These are phyloP conservation scores for Saturnia pavonia DNA, from an alignment of 2,888 invertebrate species.

Conservation along the genomic window DNA sequence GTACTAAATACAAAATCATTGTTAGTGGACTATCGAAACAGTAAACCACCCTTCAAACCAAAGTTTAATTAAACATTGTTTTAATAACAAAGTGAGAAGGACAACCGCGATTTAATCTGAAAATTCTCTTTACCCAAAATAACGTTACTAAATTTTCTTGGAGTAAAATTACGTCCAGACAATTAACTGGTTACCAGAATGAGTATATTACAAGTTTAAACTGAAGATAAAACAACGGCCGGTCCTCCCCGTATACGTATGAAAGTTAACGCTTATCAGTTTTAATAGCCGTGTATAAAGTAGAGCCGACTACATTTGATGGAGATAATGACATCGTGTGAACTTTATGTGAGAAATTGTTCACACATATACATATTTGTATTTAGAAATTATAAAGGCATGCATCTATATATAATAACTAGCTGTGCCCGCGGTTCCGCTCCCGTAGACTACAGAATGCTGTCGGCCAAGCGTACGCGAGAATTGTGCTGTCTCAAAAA, in stretches of 20 bases:
- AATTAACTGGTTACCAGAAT: not conserved
- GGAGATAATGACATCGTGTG: not conserved
- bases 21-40: not conserved
- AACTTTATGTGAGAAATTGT: conserved; percentile 1
- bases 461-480: too few species aligned
- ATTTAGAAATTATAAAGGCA: not conserved
- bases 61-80: not conserved
- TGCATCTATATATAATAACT: not conserved
- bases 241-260: conserved; percentile 1
- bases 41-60: not conserved
- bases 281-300: conserved; percentile 12
- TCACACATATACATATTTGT: not conserved
- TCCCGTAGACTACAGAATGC: too few species aligned
- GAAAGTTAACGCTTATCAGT: conserved; percentile 7
- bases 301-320: not conserved
- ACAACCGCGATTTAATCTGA: conserved; percentile 1
- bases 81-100: not conserved
- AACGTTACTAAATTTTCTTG: not conserved
- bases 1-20: not conserved
- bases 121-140: not conserved
- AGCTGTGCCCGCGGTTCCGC: too few species aligned
- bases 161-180: not conserved
- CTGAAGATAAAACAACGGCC: not conserved
- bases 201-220: not conserved
- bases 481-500: too few species aligned